phyloP scores from a whole-genome alignment of 1,140 invertebrate genomes.

The Drosophila dunni region DNA sequence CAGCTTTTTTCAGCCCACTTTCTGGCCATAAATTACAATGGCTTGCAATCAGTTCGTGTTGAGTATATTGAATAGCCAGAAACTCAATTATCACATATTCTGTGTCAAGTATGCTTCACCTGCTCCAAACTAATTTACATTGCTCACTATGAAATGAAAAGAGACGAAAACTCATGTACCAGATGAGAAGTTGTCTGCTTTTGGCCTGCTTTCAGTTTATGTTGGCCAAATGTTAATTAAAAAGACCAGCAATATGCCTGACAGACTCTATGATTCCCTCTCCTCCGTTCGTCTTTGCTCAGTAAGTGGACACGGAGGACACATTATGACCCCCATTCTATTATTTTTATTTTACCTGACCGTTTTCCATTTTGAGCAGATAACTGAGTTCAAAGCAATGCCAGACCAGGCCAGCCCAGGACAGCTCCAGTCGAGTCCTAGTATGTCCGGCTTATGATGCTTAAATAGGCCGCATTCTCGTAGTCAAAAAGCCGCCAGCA shows the following conservation, averaged over 20 bases:
- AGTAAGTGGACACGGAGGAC: slow-evolving; percentile 1
- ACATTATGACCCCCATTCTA: slow-evolving; percentile 41
- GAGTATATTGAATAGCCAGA: slow-evolving; percentile 54
- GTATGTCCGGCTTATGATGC: slow-evolving; percentile 49
- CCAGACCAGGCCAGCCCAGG: neutral
- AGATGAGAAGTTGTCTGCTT: slow-evolving; percentile 1
- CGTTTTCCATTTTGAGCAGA: slow-evolving; percentile 34
- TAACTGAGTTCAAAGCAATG: slow-evolving; percentile 34
- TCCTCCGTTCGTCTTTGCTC: neutral
- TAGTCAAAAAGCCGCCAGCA: slow-evolving; percentile 37
- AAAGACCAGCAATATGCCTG: slow-evolving; percentile 42
- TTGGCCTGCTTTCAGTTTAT: slow-evolving; percentile 40
- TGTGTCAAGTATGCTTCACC: slow-evolving; percentile 48
- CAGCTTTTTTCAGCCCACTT: slow-evolving; percentile 11
- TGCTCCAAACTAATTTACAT: slow-evolving; percentile 29
- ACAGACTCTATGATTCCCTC: no score
- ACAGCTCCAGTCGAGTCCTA: neutral
- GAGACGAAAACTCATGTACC: neutral
- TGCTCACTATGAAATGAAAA: neutral
- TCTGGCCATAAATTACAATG: neutral
- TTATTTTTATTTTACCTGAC: slow-evolving; percentile 43
- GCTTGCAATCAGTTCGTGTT: slow-evolving; percentile 15
- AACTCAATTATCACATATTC: slow-evolving; percentile 78
- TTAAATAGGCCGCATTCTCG: slow-evolving; percentile 54
- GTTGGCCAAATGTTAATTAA: slow-evolving; percentile 72